Evolutionary conservation across 2,113 vertebrate genomes (phyloP), one percentile per base, ranked within the genome.

Genomic region (Ageneiosus marmoratus): DNA sequence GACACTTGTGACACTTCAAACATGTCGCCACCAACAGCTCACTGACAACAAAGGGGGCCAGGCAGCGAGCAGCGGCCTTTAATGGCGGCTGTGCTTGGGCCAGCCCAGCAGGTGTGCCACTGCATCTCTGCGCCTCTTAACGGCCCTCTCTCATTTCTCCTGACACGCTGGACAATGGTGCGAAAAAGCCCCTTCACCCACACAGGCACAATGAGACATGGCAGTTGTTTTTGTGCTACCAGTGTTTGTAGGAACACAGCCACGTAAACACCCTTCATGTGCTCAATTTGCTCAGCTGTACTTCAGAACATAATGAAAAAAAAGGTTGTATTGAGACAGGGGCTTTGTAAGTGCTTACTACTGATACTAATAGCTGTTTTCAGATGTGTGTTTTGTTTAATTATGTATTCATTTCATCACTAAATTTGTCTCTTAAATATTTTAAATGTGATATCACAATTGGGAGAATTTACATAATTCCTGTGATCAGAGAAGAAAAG

Each of bases 1-100:
- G 96, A 97, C 96, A 96, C 93, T 96, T 95, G 93, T 93, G 91
- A 95, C 95, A 95, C 95, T 96, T 96, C 92, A 95, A 95, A 95
- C 94, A 94, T 78, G 84, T 93, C 93, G 85, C 94, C 94, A 95
- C 95, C 94, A 95, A 94, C 95, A 96, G 94, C 93, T 94, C 94
- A 87, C 84, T 91, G 89, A 88, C 90, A 94, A 96, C 95, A 96
- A 96, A 96, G 91, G 92, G 91, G 92, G 93, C 93, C 93, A 69
- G 63, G 70, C 73, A 69, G 76, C 93, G 94, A 84, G 34, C 93
- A 93, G 93, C 93, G 95, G 90, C 91, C 94, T 94, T 95, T 94
- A 92, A 92, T 93, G 93, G 92, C 91, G 94, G 93, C 94, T 92
- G 95, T 92, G 84, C 94, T 93, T 87, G 80, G 94, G 94, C 95